These are phyloP conservation scores for Pyrocoelia pectoralis DNA, from an alignment of 2,888 invertebrate species.

Conservation along the genomic window DNA sequence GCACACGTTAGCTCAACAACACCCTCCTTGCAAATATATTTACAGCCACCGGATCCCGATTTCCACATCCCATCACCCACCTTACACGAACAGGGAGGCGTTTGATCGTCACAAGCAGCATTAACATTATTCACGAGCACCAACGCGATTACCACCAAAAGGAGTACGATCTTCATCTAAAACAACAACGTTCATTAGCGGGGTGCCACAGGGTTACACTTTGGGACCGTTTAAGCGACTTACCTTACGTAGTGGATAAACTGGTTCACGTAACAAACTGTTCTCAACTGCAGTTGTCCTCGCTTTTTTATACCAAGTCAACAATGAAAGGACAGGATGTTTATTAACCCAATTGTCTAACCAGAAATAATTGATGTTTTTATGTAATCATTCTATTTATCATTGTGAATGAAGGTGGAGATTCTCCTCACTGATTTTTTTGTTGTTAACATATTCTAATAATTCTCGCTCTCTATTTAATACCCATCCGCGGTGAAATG, in stretches of 20 bases:
- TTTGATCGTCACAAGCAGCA: background rate
- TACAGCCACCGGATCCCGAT: background rate
- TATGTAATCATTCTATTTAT: background rate
- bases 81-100: constrained; percentile 4
- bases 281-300: background rate
- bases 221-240: background rate
- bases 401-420: background rate
- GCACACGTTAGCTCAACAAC: constrained; percentile 4
- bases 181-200: background rate
- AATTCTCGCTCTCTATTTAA: too few species aligned
- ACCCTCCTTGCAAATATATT: constrained; percentile 11
- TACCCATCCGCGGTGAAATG: too few species aligned
- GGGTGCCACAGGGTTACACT: background rate
- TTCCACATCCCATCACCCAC: constrained; percentile 4
- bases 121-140: background rate
- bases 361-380: background rate
- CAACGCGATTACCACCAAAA: background rate
- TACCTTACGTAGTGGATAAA: too few species aligned
- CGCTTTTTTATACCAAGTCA: background rate
- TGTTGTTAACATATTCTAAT: too few species aligned
- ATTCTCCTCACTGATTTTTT: background rate
- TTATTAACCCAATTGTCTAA: background rate
- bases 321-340: constrained; percentile 3
- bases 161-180: background rate
- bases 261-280: too few species aligned